phyloP scores from a whole-genome alignment of 2,888 invertebrate genomes.

The Erebia epiphron region DNA sequence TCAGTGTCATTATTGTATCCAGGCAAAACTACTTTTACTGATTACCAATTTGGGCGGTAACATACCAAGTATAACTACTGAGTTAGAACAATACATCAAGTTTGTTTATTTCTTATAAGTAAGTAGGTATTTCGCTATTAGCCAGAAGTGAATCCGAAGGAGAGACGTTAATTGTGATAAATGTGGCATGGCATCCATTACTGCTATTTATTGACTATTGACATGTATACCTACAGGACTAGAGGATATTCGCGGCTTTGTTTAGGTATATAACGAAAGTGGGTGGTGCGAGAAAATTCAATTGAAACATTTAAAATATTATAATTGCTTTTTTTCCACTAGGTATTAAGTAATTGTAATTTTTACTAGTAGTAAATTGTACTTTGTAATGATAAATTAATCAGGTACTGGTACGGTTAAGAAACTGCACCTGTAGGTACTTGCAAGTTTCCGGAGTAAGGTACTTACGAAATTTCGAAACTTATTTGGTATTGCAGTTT shows the following conservation, averaged over 20 bases:
- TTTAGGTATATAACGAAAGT: neutral
- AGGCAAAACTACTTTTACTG: constrained; percentile 3
- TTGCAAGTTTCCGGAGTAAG: too few species aligned
- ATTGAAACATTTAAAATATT: too few species aligned
- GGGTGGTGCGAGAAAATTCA: constrained; percentile 3
- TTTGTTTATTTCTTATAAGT: constrained; percentile 29
- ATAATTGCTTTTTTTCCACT: too few species aligned
- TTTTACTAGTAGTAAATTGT: too few species aligned
- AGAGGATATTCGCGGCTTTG: constrained; percentile 5
- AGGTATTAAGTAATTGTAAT: too few species aligned
- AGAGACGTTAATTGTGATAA: constrained; percentile 30
- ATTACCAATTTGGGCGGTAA: constrained; percentile 4
- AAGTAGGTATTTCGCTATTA: constrained; percentile 27
- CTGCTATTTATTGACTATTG: constrained; percentile 35
- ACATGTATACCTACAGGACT: constrained; percentile 17
- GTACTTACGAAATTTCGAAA: too few species aligned
- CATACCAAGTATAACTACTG: neutral
- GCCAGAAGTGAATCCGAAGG: constrained; percentile 26
- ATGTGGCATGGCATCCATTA: constrained; percentile 27
- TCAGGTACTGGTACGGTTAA: too few species aligned
- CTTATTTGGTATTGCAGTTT: too few species aligned
- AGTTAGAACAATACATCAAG: constrained; percentile 25
- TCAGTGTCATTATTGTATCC: neutral
- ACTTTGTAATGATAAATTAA: too few species aligned
- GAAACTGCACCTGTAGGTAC: too few species aligned